A percentile compares a stretch with the other conserved stretches of the same genome.
These are phyloP conservation scores for Steinernema carpocapsae DNA, from an alignment of 2,888 invertebrate genomes.

Conservation along the genomic window DNA sequence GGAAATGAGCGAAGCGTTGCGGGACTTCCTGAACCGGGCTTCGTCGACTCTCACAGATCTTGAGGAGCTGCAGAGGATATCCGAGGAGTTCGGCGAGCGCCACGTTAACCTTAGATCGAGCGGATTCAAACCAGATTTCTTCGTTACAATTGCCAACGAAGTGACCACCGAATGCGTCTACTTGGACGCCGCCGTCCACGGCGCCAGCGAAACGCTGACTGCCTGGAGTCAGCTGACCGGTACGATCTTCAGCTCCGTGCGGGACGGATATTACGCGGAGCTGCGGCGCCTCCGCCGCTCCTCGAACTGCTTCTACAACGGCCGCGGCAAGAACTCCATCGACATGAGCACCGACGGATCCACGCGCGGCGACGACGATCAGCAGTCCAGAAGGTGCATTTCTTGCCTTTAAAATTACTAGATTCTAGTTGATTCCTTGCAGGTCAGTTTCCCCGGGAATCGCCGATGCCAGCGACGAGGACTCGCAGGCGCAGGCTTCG, in stretches of 20 bases:
- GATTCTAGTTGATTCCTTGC: background rate
- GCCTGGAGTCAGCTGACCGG: constrained; percentile 57
- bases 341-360: constrained; percentile 40
- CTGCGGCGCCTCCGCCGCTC: constrained; percentile 53
- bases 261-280: constrained; percentile 60
- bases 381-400: constrained; percentile 37
- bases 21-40: constrained; percentile 47
- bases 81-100: constrained; percentile 55
- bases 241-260: constrained; percentile 55
- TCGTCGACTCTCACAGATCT: background rate
- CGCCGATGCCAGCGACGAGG: background rate
- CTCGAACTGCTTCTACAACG: constrained; percentile 52
- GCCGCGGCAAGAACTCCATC: constrained; percentile 48
- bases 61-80: constrained; percentile 51
- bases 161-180: constrained; percentile 64
- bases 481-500: background rate
- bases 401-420: background rate
- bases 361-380: constrained; percentile 35
- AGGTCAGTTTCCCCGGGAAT: constrained; percentile 4
- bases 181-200: constrained; percentile 60
- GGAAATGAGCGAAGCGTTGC: constrained; percentile 52
- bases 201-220: constrained; percentile 57
- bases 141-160: constrained; percentile 61
- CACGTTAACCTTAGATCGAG: constrained; percentile 54
- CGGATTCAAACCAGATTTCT: constrained; percentile 64